Evolutionary conservation across 2,888 invertebrate genomes (phyloP).

Genomic region (Podotricha telesiphe): DNA sequence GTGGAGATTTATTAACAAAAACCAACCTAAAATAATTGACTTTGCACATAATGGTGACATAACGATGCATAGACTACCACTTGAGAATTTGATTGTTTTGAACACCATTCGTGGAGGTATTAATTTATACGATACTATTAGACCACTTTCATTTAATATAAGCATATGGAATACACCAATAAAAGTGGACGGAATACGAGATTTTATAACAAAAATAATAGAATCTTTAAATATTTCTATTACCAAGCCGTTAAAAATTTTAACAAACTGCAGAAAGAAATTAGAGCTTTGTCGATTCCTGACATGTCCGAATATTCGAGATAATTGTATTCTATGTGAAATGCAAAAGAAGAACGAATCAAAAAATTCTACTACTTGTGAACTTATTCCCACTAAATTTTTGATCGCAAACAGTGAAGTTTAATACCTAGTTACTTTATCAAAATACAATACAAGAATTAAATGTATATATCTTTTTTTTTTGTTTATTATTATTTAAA

Average conservation of each 20-base stretch:
- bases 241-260: conserved; percentile 53
- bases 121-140: conserved; percentile 32
- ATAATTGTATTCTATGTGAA: conserved; percentile 64
- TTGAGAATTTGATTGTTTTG: conserved; percentile 41
- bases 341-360: conserved; percentile 44
- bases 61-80: conserved; percentile 43
- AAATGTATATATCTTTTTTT: background rate
- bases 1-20: conserved; percentile 54
- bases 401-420: conserved; percentile 39
- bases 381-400: conserved; percentile 50
- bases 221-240: too few relatives aligned
- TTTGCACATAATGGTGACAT: conserved; percentile 56
- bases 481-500: background rate
- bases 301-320: conserved; percentile 56
- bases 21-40: conserved; percentile 54
- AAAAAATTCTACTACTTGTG: conserved; percentile 53
- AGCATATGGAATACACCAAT: conserved; percentile 30
- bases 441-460: background rate
- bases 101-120: conserved; percentile 45
- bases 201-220: conserved; percentile 33
- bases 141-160: conserved; percentile 18
- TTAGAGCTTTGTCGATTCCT: conserved; percentile 60
- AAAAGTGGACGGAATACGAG: conserved; percentile 37
- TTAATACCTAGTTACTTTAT: background rate
- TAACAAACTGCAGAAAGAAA: conserved; percentile 57